Conservation (phyloP, 2,888 invertebrate genomes). For the Macaria liturata region DNA sequence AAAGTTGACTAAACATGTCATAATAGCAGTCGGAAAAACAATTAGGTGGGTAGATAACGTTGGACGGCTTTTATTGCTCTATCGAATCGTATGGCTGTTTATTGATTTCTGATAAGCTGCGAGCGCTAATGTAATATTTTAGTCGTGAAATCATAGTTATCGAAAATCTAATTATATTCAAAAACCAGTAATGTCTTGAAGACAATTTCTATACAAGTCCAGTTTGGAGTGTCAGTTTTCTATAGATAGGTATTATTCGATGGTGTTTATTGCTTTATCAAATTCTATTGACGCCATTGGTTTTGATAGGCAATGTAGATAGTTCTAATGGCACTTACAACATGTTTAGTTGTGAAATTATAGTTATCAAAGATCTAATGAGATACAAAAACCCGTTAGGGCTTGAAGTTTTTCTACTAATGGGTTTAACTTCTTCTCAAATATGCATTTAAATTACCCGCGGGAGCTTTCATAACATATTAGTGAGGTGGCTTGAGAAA, state of each 20-base stretch:
- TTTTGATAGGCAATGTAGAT: slow-evolving; percentile 28
- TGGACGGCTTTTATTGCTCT: slow-evolving; percentile 34
- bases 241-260: slow-evolving; percentile 18
- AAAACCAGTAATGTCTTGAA: background rate
- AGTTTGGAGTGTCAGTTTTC: too few relatives aligned
- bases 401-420: slow-evolving; percentile 3
- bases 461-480: too few relatives aligned
- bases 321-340: slow-evolving; percentile 20
- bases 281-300: slow-evolving; percentile 25
- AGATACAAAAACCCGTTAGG: slow-evolving; percentile 2
- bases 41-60: slow-evolving; percentile 25
- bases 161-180: slow-evolving; percentile 3
- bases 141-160: slow-evolving; percentile 12
- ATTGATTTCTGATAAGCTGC: slow-evolving; percentile 28
- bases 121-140: slow-evolving; percentile 20
- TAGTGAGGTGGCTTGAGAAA: too few relatives aligned
- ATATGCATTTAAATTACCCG: background rate
- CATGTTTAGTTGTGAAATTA: slow-evolving; percentile 15
- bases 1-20: slow-evolving; percentile 38
- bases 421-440: background rate
- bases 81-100: slow-evolving; percentile 26
- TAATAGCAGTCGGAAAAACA: slow-evolving; percentile 32
- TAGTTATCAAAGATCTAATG: slow-evolving; percentile 6
- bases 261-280: slow-evolving; percentile 36
- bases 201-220: too few relatives aligned